phyloP scores from a whole-genome alignment of 2,113 vertebrate genomes.

The Nanger granti region DNA sequence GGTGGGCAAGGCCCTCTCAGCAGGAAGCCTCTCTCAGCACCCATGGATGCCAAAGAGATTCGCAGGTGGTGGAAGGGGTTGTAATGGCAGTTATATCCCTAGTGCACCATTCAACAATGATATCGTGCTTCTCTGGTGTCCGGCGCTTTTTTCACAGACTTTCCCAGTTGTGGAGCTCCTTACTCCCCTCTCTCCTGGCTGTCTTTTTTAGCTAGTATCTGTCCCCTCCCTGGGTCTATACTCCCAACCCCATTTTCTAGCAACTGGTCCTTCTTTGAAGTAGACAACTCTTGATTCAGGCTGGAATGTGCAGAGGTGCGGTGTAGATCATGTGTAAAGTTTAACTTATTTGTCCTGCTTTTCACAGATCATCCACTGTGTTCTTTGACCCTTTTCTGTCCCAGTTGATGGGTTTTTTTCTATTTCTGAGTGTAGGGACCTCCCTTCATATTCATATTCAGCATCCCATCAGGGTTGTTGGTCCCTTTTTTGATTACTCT shows the following conservation, averaged over 20 bases:
- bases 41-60: background rate
- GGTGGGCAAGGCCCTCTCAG: background rate
- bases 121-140: background rate
- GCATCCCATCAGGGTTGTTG: background rate
- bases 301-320: background rate
- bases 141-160: background rate
- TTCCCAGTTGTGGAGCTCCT: background rate
- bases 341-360: background rate
- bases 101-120: background rate
- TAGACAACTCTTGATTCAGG: background rate
- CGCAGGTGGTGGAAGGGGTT: background rate
- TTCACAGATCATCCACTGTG: background rate
- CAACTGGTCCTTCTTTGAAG: accelerated
- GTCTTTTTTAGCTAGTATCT: background rate
- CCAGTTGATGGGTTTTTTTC: background rate
- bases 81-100: background rate
- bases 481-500: background rate
- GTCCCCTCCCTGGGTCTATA: background rate
- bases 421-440: background rate
- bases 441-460: background rate
- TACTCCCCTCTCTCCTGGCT: background rate
- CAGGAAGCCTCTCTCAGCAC: background rate
- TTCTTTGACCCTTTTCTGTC: background rate
- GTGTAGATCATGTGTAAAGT: background rate
- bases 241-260: background rate